A percentile compares a stretch with the other conserved stretches of the same genome.
Conservation (phyloP, 2,888 invertebrate species). For the Apantesis nais region DNA sequence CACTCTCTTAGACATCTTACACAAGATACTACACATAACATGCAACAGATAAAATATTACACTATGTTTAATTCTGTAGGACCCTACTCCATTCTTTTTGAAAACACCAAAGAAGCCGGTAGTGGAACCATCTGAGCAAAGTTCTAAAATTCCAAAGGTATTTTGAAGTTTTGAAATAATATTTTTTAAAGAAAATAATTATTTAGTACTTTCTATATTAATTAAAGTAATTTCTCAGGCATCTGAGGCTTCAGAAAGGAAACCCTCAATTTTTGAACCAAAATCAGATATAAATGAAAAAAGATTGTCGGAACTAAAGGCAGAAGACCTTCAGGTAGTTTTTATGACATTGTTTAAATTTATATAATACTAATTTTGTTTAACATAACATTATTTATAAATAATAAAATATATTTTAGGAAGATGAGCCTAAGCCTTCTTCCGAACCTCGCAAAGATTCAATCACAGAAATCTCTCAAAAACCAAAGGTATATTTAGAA, state of each 20-base stretch:
- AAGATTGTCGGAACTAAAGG: constrained; percentile 6
- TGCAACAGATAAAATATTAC: neutral
- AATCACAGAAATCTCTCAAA: constrained; percentile 17
- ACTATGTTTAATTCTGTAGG: constrained; percentile 17
- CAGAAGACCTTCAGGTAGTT: constrained; percentile 28
- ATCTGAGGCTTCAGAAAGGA: constrained; percentile 22
- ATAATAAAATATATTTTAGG: constrained; percentile 6
- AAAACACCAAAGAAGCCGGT: constrained; percentile 9
- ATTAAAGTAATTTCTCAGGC: constrained; percentile 34
- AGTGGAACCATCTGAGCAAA: constrained; percentile 24
- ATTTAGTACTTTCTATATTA: neutral
- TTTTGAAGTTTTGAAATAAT: neutral
- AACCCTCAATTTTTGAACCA: constrained; percentile 2
- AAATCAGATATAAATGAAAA: constrained; percentile 10
- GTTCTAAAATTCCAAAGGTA: neutral
- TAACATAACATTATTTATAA: too few species aligned
- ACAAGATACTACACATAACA: constrained; percentile 15
- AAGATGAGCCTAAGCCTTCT: neutral
- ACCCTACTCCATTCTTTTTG: constrained; percentile 22
- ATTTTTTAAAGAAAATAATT: neutral
- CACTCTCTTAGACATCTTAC: constrained; percentile 9
- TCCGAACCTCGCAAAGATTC: constrained; percentile 1
- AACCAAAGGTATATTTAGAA: constrained; percentile 21
- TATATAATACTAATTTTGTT: too few species aligned
- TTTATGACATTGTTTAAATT: neutral